Base-by-base conservation (phyloP, 2,888 invertebrate species). In the Drosophila falleni region DNA sequence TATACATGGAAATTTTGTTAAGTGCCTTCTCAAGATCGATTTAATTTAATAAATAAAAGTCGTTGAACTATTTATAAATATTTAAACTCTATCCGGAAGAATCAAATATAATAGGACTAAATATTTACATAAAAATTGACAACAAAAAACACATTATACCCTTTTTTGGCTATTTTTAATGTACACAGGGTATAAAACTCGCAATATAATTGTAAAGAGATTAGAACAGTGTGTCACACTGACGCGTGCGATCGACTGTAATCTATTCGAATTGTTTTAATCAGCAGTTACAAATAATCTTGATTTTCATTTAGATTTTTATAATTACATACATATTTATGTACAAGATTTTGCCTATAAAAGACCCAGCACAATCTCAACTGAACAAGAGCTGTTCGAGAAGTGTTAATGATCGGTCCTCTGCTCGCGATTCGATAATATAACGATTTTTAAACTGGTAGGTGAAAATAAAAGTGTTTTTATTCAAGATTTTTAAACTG, bases 391-490 rank as follows among this genome's bases (percentile, higher is more conserved):
- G 29, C 53, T 26, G 10, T 53, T 33, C 44, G 26, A 53, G 55
- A 10, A 44, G 63, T 50, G 42, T 23, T 44, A 64, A 62, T 80
- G 66, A 73, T 67, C 66, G 78, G 64, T 59, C 13, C 46, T 15
- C 26, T 19, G n/a, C 5, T 23, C 39, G 50, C 46, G 19, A 23
- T 16, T 23, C 5, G 10, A 41, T 0, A 29, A 37, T 8, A 29
- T 16, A 29, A 13, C 13, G 23, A 23, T n/a, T 3, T 13, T 13
- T n/a, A 26, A 26, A 3, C 26, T 44, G 1, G 3, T 44, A 11
- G 11, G 37, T 37, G n/a, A 5, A 42, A 42, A 0, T 23, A 23
- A 42, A 42, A 42, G 13, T 23, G 19, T 5, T 13, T 37, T n/a
- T 6, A n/a, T 37, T 6, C 2, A 37, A 37, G 2, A n/a, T n/a